Base-by-base conservation (phyloP, 2,888 invertebrate species). In the Amphipyra berbera region DNA sequence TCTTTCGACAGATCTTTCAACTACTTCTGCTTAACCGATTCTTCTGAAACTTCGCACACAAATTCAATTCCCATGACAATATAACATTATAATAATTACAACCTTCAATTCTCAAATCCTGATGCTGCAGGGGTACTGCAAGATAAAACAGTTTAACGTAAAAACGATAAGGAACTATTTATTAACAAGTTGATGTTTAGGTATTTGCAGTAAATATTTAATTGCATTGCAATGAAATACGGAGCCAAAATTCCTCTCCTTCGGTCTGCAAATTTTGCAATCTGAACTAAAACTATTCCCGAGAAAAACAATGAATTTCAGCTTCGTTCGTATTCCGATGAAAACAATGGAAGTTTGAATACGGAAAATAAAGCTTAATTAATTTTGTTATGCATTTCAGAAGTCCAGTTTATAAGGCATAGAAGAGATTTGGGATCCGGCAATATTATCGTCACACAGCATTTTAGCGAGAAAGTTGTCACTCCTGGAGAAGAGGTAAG, bases 401-500 rank as follows among this genome's bases (percentile, higher is more conserved):
- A 73, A 40, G 77, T 79, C 0, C 78, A 77, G 45, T 82, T 82
- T 41, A 49, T 81, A 41, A 86, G 93, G 72, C 72, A 78, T 7
- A 90, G 82, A 77, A 88, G 94, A 58, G 89, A 91, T 48, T 55
- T 92, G 12, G 84, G 80, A 6, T 76, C 88, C 0, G 82, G 88
- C 0, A 90, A 88, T 54, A 83, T 94, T 2, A 82, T 94, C 54
- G 90, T 95, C 15, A 91, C 92, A 0, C 92, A 93, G 46, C 91
- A 94, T 72, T 95, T 95, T 54, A 90, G 80, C 54, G 90, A 92
- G 70, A 95, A 96, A 76, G 91, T 95, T 3, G 79, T 95, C 27
- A 93, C 95, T 7, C 95, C 96, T 0, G 95, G 96, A 7, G 95
- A 95, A 74, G 95, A 95, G 68, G 95, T 95, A 81, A 90, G 93